Base-by-base conservation (phyloP, 2,888 invertebrate species). In the Apamea epomidion region DNA sequence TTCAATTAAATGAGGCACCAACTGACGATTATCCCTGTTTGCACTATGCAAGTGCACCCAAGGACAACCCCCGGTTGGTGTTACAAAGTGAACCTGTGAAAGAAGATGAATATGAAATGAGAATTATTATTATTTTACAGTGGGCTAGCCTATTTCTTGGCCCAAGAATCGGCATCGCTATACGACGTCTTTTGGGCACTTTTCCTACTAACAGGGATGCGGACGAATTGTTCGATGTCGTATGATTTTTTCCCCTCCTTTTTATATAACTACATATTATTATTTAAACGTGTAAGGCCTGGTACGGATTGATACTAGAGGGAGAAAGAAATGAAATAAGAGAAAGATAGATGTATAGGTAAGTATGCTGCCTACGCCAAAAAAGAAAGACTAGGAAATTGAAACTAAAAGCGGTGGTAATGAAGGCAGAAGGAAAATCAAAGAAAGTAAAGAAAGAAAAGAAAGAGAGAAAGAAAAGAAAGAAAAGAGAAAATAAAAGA, bases 81-180 rank as follows among this genome's bases (percentile, higher is more conserved):
- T n/a, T n/a, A n/a, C n/a, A n/a, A n/a, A n/a, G 95, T 95, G 0
- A 95, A 82, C 72, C 96, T 97, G 89, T 1, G 58, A n/a, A 60
- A 37, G 10, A 60, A 37, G 25, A 64, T 1, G 21, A 32, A 21
- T 32, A 64, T 21, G 10, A 64, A 64, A 64, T 64, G 18, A 32
- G 32, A 32, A 32, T 32, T 32, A 64, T 21, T 32, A 12, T 21
- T 37, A 5, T 21, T 5, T 21, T 18, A 62, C 2, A 7, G 29
- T 16, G 3, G 14, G 12, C n/a, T 60, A 6, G 51, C 51, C 21
- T 21, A 21, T 21, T 54, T 16, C 21, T 21, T 54, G 58, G 29
- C 16, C 16, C 62, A 62, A 16, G 29, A 14, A 29, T 62, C 29
- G 14, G 60, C n/a, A n/a, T n/a, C 60, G n/a, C n/a, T n/a, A n/a